Evolutionary conservation across 1,140 invertebrate genomes (phyloP).

Genomic region (Zaprionus davidi): DNA sequence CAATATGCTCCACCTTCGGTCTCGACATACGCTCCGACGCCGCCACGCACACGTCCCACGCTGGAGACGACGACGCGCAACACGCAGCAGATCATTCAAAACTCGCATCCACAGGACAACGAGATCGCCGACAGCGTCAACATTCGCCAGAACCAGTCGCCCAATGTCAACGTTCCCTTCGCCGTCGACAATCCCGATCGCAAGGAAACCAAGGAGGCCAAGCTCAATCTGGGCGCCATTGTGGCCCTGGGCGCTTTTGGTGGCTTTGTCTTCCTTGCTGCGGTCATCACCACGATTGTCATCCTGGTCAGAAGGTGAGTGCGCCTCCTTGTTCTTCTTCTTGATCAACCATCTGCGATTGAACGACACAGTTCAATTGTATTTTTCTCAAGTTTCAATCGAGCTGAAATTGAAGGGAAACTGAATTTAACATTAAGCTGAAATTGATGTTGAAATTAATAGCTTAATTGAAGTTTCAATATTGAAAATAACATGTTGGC

Average conservation of each 20-base stretch:
- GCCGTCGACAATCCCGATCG: slow-evolving; percentile 88
- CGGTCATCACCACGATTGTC: slow-evolving; percentile 94
- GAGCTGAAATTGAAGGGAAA: slow-evolving; percentile 3
- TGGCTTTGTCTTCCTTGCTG: slow-evolving; percentile 94
- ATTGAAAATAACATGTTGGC: too few relatives aligned
- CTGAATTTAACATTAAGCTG: neutral
- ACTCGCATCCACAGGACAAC: slow-evolving; percentile 88
- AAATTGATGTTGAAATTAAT: neutral
- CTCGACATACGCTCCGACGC: slow-evolving; percentile 58
- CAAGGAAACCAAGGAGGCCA: slow-evolving; percentile 88
- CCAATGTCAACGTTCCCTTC: slow-evolving; percentile 88
- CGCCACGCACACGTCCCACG: slow-evolving; percentile 51
- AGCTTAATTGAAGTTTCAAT: neutral
- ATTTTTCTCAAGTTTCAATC: neutral
- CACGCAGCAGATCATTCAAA: slow-evolving; percentile 86
- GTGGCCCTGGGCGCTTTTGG: slow-evolving; percentile 95
- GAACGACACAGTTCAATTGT: neutral
- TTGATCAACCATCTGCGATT: neutral
- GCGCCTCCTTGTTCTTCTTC: neutral
- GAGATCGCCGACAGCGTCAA: slow-evolving; percentile 85
- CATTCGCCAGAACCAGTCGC: slow-evolving; percentile 85
- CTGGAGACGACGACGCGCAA: slow-evolving; percentile 75
- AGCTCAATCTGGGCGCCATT: slow-evolving; percentile 93
- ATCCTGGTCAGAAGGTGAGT: slow-evolving; percentile 95
- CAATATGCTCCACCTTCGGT: slow-evolving; percentile 42